Evolutionary conservation across 1,140 invertebrate species (phyloP).

Genomic region (Trichogramma pretiosum): DNA sequence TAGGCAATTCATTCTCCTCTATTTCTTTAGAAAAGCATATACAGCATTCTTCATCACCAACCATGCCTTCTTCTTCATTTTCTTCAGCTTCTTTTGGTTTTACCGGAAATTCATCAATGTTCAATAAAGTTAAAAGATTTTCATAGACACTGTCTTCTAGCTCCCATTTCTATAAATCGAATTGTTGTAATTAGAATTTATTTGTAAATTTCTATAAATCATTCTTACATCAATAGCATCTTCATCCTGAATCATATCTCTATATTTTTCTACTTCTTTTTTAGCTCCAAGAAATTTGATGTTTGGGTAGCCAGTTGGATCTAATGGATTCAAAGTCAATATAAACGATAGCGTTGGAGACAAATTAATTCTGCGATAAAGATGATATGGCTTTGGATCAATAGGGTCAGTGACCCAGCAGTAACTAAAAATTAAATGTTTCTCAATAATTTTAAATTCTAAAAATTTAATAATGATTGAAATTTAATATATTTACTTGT

Average conservation of each 20-base stretch:
- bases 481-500: constrained; percentile 24
- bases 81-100: constrained; percentile 1
- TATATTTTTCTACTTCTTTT: constrained; percentile 27
- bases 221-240: constrained; percentile 23
- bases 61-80: constrained; percentile 18
- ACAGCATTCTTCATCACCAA: constrained; percentile 38
- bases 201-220: too few relatives aligned
- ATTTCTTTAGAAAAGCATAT: constrained; percentile 38
- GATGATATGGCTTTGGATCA: constrained; percentile 33
- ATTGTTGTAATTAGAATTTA: neutral
- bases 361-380: constrained; percentile 36
- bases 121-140: constrained; percentile 31
- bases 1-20: constrained; percentile 27
- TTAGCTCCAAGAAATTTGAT: constrained; percentile 39
- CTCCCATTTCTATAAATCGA: constrained; percentile 35
- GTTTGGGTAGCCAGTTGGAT: constrained; percentile 28
- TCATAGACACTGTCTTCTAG: constrained; percentile 25
- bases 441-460: constrained; percentile 4
- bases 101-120: constrained; percentile 32
- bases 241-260: constrained; percentile 24
- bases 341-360: constrained; percentile 33
- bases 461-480: constrained; percentile 6
- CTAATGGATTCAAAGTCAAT: constrained; percentile 32
- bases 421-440: constrained; percentile 25
- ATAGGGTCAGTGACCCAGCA: constrained; percentile 37